phyloP scores from a whole-genome alignment of 30 jellyfish, hydroid and myxozoan species.

The Pelagia noctiluca region DNA sequence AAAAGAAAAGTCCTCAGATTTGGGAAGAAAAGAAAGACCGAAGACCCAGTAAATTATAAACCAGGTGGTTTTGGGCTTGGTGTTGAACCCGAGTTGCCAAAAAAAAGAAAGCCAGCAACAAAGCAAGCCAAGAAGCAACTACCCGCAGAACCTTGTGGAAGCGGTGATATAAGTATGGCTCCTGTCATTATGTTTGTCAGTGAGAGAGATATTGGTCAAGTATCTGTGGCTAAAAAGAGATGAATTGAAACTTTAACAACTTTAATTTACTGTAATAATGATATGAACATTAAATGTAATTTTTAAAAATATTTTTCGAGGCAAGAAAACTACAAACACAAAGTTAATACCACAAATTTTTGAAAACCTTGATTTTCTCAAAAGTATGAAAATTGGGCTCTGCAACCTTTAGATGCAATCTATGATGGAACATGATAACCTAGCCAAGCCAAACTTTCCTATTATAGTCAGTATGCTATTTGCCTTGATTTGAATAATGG shows the following conservation, averaged over 20 bases:
- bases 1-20: slow-evolving; percentile 11
- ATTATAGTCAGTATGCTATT: not conserved
- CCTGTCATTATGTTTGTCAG: slow-evolving; percentile 8
- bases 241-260: too few relatives aligned
- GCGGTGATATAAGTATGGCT: not conserved
- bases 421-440: not conserved
- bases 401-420: slow-evolving; percentile 3
- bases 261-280: too few relatives aligned
- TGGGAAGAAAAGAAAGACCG: not conserved
- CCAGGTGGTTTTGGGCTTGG: slow-evolving; percentile 16
- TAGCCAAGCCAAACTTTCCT: slow-evolving; percentile 19
- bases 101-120: not conserved
- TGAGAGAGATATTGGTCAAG: not conserved
- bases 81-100: slow-evolving; percentile 19
- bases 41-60: slow-evolving; percentile 4
- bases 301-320: too few relatives aligned
- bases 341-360: too few relatives aligned
- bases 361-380: slow-evolving; percentile 18
- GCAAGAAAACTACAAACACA: too few relatives aligned
- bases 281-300: too few relatives aligned
- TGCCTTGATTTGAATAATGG: slow-evolving; percentile 36
- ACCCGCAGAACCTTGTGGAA: not conserved
- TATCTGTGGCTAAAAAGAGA: slow-evolving; percentile 14
- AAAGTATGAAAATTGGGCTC: slow-evolving; percentile 4
- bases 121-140: slow-evolving; percentile 4